Conservation (phyloP, 2,888 invertebrate species). For the Eristalis arbustorum region DNA sequence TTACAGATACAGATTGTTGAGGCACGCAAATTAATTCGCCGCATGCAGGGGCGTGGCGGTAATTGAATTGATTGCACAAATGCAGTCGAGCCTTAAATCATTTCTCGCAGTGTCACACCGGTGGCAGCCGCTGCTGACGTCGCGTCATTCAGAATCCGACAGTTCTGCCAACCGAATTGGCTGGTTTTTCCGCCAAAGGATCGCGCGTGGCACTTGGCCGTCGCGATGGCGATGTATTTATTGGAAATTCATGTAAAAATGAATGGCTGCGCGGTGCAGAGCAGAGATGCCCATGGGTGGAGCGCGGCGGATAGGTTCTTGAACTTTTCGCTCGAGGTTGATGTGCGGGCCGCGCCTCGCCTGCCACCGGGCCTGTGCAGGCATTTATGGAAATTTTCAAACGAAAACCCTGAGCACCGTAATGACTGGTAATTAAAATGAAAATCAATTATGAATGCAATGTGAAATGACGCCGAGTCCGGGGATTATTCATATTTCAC, state of each 20-base stretch:
- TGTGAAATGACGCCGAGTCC: neutral
- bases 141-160: neutral
- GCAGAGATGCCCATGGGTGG: constrained; percentile 29
- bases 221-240: constrained; percentile 28
- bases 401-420: neutral
- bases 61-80: constrained; percentile 70
- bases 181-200: constrained; percentile 36
- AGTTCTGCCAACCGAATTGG: constrained; percentile 14
- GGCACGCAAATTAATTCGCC: constrained; percentile 67
- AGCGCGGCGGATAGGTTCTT: constrained; percentile 14
- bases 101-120: constrained; percentile 34
- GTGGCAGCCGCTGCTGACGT: constrained; percentile 18
- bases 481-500: neutral
- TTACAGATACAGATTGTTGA: constrained; percentile 57
- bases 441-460: neutral
- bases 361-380: neutral
- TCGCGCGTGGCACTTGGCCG: constrained; percentile 13
- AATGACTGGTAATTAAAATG: neutral
- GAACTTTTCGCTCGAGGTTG: constrained; percentile 22
- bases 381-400: constrained; percentile 33
- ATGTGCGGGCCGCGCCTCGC: constrained; percentile 32
- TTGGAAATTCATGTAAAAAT: constrained; percentile 29
- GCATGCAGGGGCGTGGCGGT: constrained; percentile 64
- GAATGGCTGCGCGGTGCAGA: neutral
- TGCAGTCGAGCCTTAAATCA: constrained; percentile 61